These are phyloP conservation scores for Cryptus armator DNA, from an alignment of 2,888 invertebrate species.

Conservation along the genomic window DNA sequence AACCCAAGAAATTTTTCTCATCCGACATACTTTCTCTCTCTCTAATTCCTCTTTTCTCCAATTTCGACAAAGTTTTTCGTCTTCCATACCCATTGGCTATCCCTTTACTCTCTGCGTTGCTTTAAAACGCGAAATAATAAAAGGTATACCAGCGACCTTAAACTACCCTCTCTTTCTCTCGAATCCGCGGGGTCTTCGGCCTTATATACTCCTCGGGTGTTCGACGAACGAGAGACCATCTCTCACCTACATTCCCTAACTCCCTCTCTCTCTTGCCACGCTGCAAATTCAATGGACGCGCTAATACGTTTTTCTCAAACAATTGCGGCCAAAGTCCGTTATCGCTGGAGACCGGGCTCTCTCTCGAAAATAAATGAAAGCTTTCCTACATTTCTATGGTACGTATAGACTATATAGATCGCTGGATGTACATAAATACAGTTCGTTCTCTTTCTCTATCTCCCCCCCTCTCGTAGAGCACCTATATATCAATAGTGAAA, in stretches of 20 bases:
- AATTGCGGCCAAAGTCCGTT: conserved; percentile 68
- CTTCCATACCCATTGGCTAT: background rate
- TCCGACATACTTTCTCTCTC: background rate
- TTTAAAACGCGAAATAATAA: conserved; percentile 64
- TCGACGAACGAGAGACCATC: conserved; percentile 46
- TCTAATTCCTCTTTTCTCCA: background rate
- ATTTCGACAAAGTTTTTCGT: background rate
- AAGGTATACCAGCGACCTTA: conserved; percentile 45
- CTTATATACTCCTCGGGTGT: conserved; percentile 19
- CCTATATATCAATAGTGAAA: background rate
- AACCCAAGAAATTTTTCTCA: conserved; percentile 5
- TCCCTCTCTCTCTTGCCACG: conserved; percentile 37
- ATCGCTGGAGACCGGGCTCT: conserved; percentile 63
- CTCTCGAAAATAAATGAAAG: conserved; percentile 67
- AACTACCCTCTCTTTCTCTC: conserved; percentile 49
- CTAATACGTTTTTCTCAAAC: conserved; percentile 71
- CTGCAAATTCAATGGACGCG: conserved; percentile 65
- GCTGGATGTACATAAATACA: conserved; percentile 15
- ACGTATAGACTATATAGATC: background rate
- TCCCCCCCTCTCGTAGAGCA: background rate
- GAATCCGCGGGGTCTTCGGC: background rate
- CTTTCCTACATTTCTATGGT: conserved; percentile 19
- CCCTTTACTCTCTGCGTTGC: conserved; percentile 35
- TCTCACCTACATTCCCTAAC: conserved; percentile 50
- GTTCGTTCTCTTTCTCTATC: background rate